Evolutionary conservation across 2,113 vertebrate species (phyloP), one percentile per base, ranked within the genome.

Genomic region (Oncorhynchus keta): DNA sequence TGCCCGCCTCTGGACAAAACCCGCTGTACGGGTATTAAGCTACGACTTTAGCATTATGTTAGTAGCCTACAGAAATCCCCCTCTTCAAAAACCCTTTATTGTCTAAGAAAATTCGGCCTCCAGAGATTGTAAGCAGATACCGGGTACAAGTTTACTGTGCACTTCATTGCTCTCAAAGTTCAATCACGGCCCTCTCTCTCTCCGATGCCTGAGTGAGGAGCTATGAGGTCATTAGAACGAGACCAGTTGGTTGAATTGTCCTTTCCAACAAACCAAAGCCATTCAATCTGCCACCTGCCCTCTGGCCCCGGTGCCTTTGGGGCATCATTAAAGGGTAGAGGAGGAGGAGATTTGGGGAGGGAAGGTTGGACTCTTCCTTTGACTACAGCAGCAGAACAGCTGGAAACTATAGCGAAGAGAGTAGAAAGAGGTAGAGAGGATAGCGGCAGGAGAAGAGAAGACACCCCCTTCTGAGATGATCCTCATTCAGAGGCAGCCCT

Each of bases 261-360:
- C 57, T 64, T 14, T 77, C 75, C 64, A 49, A 20, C 13, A 22
- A 14, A 28, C 72, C 59, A 68, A 79, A 82, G 86, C 84, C 88
- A 79, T 81, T 87, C 72, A 82, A 79, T 88, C 85, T 70, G 67
- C 86, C 84, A 87, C 89, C 89, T 90, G 89, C 87, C 89, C 88
- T 83, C 64, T 65, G 45, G 79, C 75, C 71, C 75, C 0, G 9
- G 12, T 85, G 89, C 92, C 92, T 85, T 6, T 0, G 68, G 86
- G 93, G 90, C 90, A 88, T 93, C 86, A 90, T 91, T 91, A 82
- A 68, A 67, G 78, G 74, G 71, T 32, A 30, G 74, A 74, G 64
- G 85, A 81, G 87, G 81, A 81, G 83, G 76, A 82, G 86, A 83
- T 87, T 85, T 81, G 79, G 78, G 79, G 70, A 32, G 30, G 35